phyloP scores from a whole-genome alignment of 2,797 vertebrate species.

The Champsocephalus esox region DNA sequence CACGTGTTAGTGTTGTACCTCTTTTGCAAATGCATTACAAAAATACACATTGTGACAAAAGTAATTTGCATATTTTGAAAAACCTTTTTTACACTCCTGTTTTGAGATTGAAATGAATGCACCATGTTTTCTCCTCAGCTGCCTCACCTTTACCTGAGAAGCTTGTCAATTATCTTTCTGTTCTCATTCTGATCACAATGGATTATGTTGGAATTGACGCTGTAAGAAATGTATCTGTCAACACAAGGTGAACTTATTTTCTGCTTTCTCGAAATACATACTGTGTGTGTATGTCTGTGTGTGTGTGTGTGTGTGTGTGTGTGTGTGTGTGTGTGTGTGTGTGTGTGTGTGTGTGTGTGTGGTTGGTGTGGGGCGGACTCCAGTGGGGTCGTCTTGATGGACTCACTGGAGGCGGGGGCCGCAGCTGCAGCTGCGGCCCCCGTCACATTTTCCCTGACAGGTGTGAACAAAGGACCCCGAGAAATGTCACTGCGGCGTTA shows the following conservation, averaged over 20 bases:
- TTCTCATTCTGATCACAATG: constrained; percentile 27
- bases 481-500: constrained; percentile 82
- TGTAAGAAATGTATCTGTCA: constrained; percentile 37
- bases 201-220: constrained; percentile 32
- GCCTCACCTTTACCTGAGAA: constrained; percentile 5
- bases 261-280: constrained; percentile 23
- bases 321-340: no score
- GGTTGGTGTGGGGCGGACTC: constrained; percentile 27
- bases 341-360: constrained; percentile 6
- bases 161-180: constrained; percentile 3
- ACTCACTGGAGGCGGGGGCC: constrained; percentile 61
- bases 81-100: neutral
- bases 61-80: constrained; percentile 28
- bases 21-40: constrained; percentile 17
- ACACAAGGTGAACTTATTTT: constrained; percentile 28
- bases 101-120: neutral
- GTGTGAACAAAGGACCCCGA: constrained; percentile 83
- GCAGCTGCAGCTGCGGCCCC: constrained; percentile 73
- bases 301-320: neutral
- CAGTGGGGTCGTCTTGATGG: constrained; percentile 54
- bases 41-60: neutral
- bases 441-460: constrained; percentile 79
- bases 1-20: neutral
- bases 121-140: constrained; percentile 11
- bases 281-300: constrained; percentile 3